Evolutionary conservation across 1,140 invertebrate genomes (phyloP), one percentile per base, ranked within the genome.

Genomic region (Chelonus insularis): DNA sequence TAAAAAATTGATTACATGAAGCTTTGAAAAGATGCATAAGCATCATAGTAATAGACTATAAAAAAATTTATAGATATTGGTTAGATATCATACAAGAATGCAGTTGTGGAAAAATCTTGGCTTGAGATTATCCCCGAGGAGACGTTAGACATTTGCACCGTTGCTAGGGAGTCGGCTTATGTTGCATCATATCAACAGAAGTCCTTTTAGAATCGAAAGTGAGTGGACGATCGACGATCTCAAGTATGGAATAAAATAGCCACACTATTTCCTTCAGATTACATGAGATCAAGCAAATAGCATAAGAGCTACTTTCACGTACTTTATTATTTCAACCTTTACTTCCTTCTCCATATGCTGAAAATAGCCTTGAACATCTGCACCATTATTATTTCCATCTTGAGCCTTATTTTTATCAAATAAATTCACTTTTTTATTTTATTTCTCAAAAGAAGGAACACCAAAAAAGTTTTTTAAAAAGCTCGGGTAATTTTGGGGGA

Each of bases 111-210:
- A 50, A 18, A 50, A 50, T 50, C 47, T 50, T 50, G 16, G 11
- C 21, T 50, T 14, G 21, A 50, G 57, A 59, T 59, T 20, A 59
- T 51, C 57, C 47, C 18, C 21, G 20, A 45, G 34, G 36, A 47
- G 23, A 58, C 21, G 43, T 48, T 47, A 39, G 56, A 41, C 45
- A 32, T 51, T 59, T 43, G 45, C 37, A 23, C 18, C 23, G 57
- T 59, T 39, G 32, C 32, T 21, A 23, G 32, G 47, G 36, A 59
- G 51, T 59, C 57, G 57, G 57, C 57, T 59, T 59, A 59, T 29
- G 45, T 59, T 12, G 45, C 16, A 45, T 14, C 8, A 32, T 59
- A 43, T 59, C 48, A 50, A 59, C 36, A 59, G 21, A 59, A 29
- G 32, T 36, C 14, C 57, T 32, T 14, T 21, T 8, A 32, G 45